These are phyloP conservation scores for Phacellophora camtschatica DNA, from an alignment of 30 jellyfish, hydroid and myxozoan genomes.

Conservation along the genomic window DNA sequence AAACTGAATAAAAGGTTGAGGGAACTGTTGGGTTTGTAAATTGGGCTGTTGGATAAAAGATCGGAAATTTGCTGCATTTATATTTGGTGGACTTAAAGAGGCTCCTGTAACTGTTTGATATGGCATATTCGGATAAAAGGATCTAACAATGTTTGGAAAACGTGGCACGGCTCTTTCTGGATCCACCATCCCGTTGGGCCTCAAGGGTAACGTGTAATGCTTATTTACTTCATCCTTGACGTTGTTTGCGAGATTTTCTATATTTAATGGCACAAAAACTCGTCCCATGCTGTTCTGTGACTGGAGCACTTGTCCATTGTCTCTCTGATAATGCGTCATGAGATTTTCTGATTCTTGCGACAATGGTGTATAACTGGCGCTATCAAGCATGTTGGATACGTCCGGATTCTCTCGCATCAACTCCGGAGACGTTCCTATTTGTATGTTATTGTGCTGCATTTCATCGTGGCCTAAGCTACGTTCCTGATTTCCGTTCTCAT, in stretches of 20 bases:
- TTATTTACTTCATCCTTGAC: conserved; percentile 33
- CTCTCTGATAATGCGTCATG: conserved; percentile 7
- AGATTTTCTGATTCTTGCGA: conserved; percentile 51
- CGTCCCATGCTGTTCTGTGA: conserved; percentile 71
- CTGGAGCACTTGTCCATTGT: conserved; percentile 55
- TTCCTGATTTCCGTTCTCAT: background rate
- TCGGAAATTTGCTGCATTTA: conserved; percentile 1
- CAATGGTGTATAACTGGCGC: conserved; percentile 60
- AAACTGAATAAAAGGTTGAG: background rate
- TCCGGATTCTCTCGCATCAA: conserved; percentile 44
- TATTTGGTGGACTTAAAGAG: conserved; percentile 38
- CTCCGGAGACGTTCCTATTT: conserved; percentile 55
- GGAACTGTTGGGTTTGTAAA: background rate
- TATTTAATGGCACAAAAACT: conserved; percentile 54
- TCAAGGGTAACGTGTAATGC: conserved; percentile 23
- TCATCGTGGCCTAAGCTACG: conserved; percentile 47
- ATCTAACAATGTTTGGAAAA: conserved; percentile 41
- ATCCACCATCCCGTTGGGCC: background rate
- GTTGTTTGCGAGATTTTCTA: conserved; percentile 12
- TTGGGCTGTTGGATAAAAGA: conserved; percentile 36
- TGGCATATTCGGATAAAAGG: conserved; percentile 56
- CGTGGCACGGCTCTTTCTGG: conserved; percentile 27
- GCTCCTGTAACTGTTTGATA: conserved; percentile 65
- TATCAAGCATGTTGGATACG: conserved; percentile 60
- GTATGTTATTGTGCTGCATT: conserved; percentile 51